These are phyloP conservation scores for Antheraea yamamai DNA, from an alignment of 2,888 invertebrate species.

Conservation along the genomic window DNA sequence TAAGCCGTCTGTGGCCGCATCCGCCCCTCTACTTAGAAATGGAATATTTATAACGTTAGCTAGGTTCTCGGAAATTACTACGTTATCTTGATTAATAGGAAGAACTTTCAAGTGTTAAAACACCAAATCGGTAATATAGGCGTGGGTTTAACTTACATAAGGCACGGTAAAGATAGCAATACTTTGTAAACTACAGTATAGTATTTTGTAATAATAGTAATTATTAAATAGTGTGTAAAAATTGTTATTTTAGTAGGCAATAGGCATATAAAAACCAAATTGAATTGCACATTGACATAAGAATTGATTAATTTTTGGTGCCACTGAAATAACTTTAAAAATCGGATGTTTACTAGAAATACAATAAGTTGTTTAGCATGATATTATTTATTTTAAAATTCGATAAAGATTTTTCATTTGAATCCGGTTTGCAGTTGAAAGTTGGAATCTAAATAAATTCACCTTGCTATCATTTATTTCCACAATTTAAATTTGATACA, in stretches of 20 bases:
- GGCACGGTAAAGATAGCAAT: not conserved
- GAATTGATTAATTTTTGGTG: too few relatives aligned
- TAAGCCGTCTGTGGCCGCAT: slow-evolving; percentile 73
- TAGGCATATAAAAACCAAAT: too few relatives aligned
- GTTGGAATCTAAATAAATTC: not conserved
- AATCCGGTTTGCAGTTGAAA: slow-evolving; percentile 1
- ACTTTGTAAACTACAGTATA: not conserved
- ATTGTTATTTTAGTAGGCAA: too few relatives aligned
- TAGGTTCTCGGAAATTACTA: slow-evolving; percentile 65
- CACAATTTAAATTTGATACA: not conserved
- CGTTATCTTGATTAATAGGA: slow-evolving; percentile 61
- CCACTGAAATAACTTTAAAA: too few relatives aligned
- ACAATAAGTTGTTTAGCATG: not conserved
- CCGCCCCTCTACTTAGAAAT: slow-evolving; percentile 75
- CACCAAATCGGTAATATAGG: not conserved
- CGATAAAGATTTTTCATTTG: not conserved
- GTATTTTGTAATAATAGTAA: too few relatives aligned
- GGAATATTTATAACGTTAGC: slow-evolving; percentile 75
- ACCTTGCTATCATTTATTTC: not conserved
- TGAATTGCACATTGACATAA: too few relatives aligned
- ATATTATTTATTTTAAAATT: not conserved
- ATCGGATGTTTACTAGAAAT: too few relatives aligned
- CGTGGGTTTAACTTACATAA: not conserved
- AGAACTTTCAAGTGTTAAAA: slow-evolving; percentile 41
- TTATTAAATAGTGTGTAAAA: too few relatives aligned